These are phyloP conservation scores for Leptatherina wallacei DNA, from an alignment of 2,797 vertebrate species.

Conservation along the genomic window DNA sequence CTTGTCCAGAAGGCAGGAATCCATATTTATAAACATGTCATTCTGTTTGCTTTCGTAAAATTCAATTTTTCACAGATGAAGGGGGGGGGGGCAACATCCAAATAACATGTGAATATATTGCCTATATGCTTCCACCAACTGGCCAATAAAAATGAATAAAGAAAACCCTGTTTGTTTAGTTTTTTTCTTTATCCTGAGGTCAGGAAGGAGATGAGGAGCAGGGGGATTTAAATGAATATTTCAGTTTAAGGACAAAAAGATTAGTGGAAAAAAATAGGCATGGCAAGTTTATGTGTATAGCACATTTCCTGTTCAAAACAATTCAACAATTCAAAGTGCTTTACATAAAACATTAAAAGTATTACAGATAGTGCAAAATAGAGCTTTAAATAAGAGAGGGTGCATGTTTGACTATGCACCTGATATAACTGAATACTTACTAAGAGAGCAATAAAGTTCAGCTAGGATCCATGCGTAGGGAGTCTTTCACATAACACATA, in stretches of 20 bases:
- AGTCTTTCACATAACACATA: slow-evolving; percentile 24
- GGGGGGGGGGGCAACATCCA: slow-evolving; percentile 33
- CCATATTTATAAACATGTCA: slow-evolving; percentile 77
- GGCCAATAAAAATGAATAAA: slow-evolving; percentile 36
- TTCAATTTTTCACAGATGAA: slow-evolving; percentile 68
- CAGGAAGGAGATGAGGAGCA: slow-evolving; percentile 34
- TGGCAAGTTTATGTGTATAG: too few relatives aligned
- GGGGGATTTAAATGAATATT: slow-evolving; percentile 46
- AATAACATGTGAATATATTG: slow-evolving; percentile 67
- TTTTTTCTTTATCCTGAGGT: slow-evolving; percentile 27
- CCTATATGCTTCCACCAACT: slow-evolving; percentile 37
- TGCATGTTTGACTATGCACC: slow-evolving; percentile 22
- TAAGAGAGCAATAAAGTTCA: slow-evolving; percentile 51
- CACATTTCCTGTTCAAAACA: too few relatives aligned
- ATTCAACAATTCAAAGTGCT: too few relatives aligned
- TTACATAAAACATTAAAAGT: too few relatives aligned
- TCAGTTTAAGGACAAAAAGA: slow-evolving; percentile 28
- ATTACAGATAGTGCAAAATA: too few relatives aligned
- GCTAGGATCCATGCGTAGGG: slow-evolving; percentile 15
- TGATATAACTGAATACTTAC: slow-evolving; percentile 34
- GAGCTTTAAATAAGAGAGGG: slow-evolving; percentile 18
- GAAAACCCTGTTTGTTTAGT: slow-evolving; percentile 13
- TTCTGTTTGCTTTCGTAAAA: slow-evolving; percentile 77
- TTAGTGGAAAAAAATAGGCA: background rate
- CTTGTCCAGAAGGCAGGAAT: slow-evolving; percentile 66